Base-by-base conservation (phyloP, 2,113 vertebrate genomes). In the Opisthocomus hoazin region DNA sequence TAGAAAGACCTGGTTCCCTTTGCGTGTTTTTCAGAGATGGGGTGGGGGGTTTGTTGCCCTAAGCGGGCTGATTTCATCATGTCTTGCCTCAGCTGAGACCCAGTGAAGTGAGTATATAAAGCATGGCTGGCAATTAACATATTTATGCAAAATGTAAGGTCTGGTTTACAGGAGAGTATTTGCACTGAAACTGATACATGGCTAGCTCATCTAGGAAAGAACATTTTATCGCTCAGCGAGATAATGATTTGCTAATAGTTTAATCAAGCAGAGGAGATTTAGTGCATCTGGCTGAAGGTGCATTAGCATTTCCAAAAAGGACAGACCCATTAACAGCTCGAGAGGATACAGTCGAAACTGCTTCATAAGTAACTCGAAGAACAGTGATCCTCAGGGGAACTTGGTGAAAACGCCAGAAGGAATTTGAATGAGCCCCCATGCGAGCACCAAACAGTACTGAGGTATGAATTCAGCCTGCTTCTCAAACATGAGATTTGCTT, bases 211-310 rank as follows among this genome's bases (percentile, higher is more conserved):
- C 74, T 79, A 65, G 77, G 84, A 93, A 84, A 84, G 77, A 94
- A 82, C 84, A 48, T 81, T 92, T 87, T 76, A 79, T 91, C 77
- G 81, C 71, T 93, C 74, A 30, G 74, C 27, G 66, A 82, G 91
- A 93, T 95, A 94, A 94, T 89, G 65, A 82, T 94, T 93, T 95
- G 91, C 81, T 96, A 95, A 87, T 94, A 91, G 89, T 69, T 95
- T 89, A 91, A 96, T 96, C 91, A 87, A 84, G 81, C 77, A n/a
- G 69, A 45, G 56, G 73, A 95, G 84, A 85, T 87, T 93, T 87
- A 93, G 89, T 95, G 89, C 61, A 10, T 93, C 74, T 91, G 77
- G 50, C 74, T 89, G 70, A 91, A 92, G 87, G 69, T 84, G 86
- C 64, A 53, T 69, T 15, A 94, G 82, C 1, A 6, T 83, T 94